Conservation (phyloP, 2,888 invertebrate genomes). For the Microlaimidae sp. region DNA sequence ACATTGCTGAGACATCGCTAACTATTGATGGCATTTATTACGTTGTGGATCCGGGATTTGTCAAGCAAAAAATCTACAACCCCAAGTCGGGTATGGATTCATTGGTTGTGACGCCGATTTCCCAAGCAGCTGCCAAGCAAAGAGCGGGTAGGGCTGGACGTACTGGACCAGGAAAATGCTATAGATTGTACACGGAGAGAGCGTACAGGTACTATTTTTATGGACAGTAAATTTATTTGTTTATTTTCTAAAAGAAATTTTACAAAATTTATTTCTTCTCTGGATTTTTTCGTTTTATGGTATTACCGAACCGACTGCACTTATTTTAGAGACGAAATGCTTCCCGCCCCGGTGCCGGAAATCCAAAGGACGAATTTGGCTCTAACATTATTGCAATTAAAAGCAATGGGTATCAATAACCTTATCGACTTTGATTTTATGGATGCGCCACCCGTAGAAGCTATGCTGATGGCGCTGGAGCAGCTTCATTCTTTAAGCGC, state of each 20-base stretch:
- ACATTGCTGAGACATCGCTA: conserved; percentile 94
- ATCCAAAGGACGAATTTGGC: conserved; percentile 96
- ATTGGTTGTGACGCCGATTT: conserved; percentile 92
- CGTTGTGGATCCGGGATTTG: conserved; percentile 98
- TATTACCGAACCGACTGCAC: too few species aligned
- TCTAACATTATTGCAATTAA: conserved; percentile 79
- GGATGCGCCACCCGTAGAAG: conserved; percentile 79
- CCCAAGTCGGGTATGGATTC: conserved; percentile 72
- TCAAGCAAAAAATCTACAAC: conserved; percentile 65
- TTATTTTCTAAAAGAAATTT: too few species aligned
- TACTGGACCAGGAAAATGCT: conserved; percentile 92
- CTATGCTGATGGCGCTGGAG: conserved; percentile 88
- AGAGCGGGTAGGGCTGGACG: conserved; percentile 86
- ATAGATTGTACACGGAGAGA: conserved; percentile 88
- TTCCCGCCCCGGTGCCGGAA: conserved; percentile 92
- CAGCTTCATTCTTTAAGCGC: conserved; percentile 90
- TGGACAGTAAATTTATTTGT: neutral
- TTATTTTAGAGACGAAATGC: conserved; percentile 85
- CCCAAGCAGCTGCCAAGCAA: conserved; percentile 91
- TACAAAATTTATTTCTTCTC: too few species aligned
- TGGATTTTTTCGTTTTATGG: neutral
- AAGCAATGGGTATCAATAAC: conserved; percentile 99
- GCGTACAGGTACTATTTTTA: conserved; percentile 60
- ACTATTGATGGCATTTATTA: conserved; percentile 98
- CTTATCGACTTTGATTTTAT: conserved; percentile 96